These are phyloP conservation scores for Campylomormyrus numenius DNA, from an alignment of 2,113 vertebrate species.

Conservation along the genomic window DNA sequence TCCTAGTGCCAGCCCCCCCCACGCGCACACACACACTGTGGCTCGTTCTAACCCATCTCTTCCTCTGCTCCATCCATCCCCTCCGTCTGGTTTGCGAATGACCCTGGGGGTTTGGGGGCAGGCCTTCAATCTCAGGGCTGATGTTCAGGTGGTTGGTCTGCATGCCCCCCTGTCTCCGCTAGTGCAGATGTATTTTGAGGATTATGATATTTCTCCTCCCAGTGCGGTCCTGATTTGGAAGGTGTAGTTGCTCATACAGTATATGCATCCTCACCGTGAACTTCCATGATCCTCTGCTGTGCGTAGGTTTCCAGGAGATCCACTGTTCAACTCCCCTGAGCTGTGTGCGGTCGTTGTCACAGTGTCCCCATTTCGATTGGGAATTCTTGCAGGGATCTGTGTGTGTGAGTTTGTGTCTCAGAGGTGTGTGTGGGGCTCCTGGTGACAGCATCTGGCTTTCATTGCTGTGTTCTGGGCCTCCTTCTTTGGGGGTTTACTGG, in stretches of 20 bases:
- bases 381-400: neutral
- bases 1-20: constrained; percentile 34
- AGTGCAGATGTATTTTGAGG: neutral
- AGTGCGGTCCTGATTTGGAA: neutral
- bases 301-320: neutral
- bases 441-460: neutral
- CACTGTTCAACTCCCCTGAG: neutral
- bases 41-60: neutral
- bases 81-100: neutral
- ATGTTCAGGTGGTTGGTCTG: neutral
- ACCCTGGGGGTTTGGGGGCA: neutral
- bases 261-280: neutral
- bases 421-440: neutral
- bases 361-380: neutral
- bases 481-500: neutral
- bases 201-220: neutral
- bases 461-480: neutral
- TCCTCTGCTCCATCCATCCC: neutral
- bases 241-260: neutral
- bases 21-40: too few species aligned
- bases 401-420: neutral
- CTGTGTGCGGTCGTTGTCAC: neutral
- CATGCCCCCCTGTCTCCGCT: neutral
- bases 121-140: neutral
- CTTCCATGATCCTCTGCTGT: neutral